Base-by-base conservation (phyloP, 2,113 vertebrate species). In the Ophthalmolycus amberensis region DNA sequence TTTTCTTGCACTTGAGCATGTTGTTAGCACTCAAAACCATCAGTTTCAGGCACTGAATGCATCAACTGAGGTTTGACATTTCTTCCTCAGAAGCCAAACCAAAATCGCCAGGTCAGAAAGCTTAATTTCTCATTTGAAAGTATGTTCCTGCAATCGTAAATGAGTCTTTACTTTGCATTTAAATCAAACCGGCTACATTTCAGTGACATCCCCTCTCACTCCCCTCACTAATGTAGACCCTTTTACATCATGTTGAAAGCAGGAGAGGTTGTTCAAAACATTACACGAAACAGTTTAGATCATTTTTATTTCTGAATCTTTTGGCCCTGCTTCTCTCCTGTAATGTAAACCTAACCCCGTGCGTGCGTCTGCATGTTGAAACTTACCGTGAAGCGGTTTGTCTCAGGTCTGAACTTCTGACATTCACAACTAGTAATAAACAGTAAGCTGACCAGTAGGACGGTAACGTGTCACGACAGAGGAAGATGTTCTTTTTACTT, bases 351-450 rank as follows among this genome's bases (percentile, higher is more conserved):
- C n/a, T n/a, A 56, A 65, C 48, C 14, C 9, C 50, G 22, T 48
- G 14, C n/a, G 12, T n/a, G 11, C 48, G 40, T 8, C 34, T 14
- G n/a, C 25, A 5, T 50, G 42, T 34, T 27, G 32, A 46, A 80
- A 46, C 64, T 32, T 5, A 32, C 9, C 11, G 27, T 38, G 29
- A 44, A 38, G 2, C 62, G 5, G 63, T 66, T 44, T 40, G 29
- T 74, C 72, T 85, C 77, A 71, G 77, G 65, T 71, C 11, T 63
- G 14, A 34, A 48, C 14, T n/a, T 27, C 8, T 29, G 7, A 68
- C 40, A n/a, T 27, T 71, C 9, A 66, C n/a, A 70, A 50, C 25
- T 20, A 62, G 16, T 32, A 25, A 25, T 32, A 25, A 25, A 8
- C 22, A 27, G 15, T 25, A 22, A 65, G 16, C 70, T 29, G 44